Percentiles rank a stretch among this genome's conserved stretches.
Conservation (phyloP, 23 tunicate species). For the Corella eumyota region DNA sequence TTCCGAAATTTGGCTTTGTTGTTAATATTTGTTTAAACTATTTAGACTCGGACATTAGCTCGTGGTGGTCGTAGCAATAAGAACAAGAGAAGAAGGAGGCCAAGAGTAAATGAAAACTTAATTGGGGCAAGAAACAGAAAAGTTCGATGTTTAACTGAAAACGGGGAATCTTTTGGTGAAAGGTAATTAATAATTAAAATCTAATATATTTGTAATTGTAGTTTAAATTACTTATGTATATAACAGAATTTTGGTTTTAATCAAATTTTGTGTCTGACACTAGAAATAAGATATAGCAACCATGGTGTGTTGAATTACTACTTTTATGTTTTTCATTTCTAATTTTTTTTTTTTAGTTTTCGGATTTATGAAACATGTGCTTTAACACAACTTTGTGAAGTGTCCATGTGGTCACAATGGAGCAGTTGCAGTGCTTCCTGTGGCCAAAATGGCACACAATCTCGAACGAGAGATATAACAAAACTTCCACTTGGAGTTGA, state of each 20-base stretch:
- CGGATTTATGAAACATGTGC: slow-evolving; percentile 36
- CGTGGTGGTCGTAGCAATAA: no score
- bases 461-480: slow-evolving; percentile 30
- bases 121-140: slow-evolving; percentile 21
- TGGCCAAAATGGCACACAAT: slow-evolving; percentile 42
- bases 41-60: no score
- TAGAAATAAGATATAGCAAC: background rate
- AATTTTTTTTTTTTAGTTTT: slow-evolving; percentile 11
- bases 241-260: background rate
- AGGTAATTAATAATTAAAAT: slow-evolving; percentile 6
- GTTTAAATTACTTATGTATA: background rate
- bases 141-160: slow-evolving; percentile 17
- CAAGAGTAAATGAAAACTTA: slow-evolving; percentile 7
- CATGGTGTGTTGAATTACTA: background rate
- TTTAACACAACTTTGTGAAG: slow-evolving; percentile 25
- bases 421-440: slow-evolving; percentile 23
- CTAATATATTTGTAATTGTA: background rate
- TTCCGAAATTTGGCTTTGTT: no score
- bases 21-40: no score
- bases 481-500: slow-evolving; percentile 31
- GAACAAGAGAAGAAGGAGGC: slow-evolving; percentile 14
- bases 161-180: slow-evolving; percentile 27
- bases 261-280: background rate
- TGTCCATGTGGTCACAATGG: slow-evolving; percentile 62
- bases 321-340: background rate